Evolutionary conservation across 2,888 invertebrate genomes (phyloP).

Genomic region (Melinopterus prodromus): DNA sequence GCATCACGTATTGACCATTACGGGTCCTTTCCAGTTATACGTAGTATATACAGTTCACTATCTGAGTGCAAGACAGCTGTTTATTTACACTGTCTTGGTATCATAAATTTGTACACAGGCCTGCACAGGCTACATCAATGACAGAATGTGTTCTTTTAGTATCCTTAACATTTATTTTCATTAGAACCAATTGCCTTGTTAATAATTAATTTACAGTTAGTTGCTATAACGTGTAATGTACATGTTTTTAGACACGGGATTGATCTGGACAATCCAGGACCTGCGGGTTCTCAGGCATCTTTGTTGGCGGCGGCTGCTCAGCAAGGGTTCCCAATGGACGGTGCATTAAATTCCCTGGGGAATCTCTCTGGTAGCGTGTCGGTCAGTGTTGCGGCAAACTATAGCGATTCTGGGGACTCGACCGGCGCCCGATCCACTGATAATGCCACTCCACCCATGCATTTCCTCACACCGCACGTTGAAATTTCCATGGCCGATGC

Average conservation of each 20-base stretch:
- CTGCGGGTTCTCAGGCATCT: slow-evolving; percentile 80
- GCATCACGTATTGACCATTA: too few relatives aligned
- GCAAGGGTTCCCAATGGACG: slow-evolving; percentile 59
- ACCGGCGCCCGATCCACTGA: slow-evolving; percentile 82
- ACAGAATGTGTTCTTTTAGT: too few relatives aligned
- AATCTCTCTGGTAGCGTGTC: slow-evolving; percentile 71
- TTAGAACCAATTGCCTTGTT: too few relatives aligned
- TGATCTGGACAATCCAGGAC: slow-evolving; percentile 88
- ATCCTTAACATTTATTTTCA: too few relatives aligned
- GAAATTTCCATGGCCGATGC: slow-evolving; percentile 90
- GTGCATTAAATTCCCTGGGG: slow-evolving; percentile 63
- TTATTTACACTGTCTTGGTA: too few relatives aligned
- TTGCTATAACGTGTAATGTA: background rate
- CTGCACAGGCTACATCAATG: too few relatives aligned
- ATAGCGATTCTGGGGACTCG: slow-evolving; percentile 86
- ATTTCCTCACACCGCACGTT: slow-evolving; percentile 89
- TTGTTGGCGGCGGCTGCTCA: slow-evolving; percentile 71
- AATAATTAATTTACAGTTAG: too few relatives aligned
- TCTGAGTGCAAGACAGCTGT: too few relatives aligned
- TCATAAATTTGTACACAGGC: too few relatives aligned
- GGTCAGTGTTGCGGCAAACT: slow-evolving; percentile 68
- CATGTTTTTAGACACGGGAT: slow-evolving; percentile 77
- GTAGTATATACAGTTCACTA: too few relatives aligned
- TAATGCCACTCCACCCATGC: slow-evolving; percentile 90
- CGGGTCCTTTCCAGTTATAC: too few relatives aligned